A percentile compares a stretch with the other conserved stretches of the same genome.
Evolutionary conservation across 2,797 vertebrate genomes (phyloP).

Genomic region (Lophura swinhoii): DNA sequence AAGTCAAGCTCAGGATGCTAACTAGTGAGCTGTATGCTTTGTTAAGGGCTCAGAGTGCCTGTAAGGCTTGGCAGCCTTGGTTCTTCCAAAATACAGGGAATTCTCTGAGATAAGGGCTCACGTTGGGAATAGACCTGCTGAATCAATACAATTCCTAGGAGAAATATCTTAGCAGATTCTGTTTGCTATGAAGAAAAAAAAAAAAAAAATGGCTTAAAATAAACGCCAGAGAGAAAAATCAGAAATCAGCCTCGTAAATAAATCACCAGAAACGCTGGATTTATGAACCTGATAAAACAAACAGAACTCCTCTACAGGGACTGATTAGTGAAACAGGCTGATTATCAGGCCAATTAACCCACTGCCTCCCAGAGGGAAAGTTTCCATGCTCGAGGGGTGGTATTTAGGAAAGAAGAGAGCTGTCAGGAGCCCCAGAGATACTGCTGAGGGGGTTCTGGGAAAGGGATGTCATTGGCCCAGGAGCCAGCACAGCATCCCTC

Average conservation of each 20-base stretch:
- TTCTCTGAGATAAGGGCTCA: background rate
- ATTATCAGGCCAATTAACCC: slow-evolving; percentile 69
- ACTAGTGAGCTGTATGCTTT: background rate
- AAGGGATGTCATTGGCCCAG: background rate
- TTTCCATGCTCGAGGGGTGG: background rate
- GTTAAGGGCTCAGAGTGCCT: background rate
- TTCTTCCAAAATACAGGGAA: background rate
- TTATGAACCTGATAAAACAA: slow-evolving; percentile 29
- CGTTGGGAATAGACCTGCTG: slow-evolving; percentile 23
- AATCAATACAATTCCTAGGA: slow-evolving; percentile 43
- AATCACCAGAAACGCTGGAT: slow-evolving; percentile 14
- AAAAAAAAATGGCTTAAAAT: background rate
- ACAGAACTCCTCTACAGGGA: slow-evolving; percentile 56
- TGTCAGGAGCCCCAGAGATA: background rate
- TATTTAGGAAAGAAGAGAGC: background rate
- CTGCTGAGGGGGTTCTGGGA: background rate
- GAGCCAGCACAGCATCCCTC: background rate
- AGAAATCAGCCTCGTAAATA: slow-evolving; percentile 43
- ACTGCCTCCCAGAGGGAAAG: slow-evolving; percentile 21
- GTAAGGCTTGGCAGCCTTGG: background rate
- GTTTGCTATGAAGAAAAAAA: background rate
- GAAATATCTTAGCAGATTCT: slow-evolving; percentile 1
- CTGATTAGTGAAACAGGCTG: slow-evolving; percentile 52
- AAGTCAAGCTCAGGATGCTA: background rate
- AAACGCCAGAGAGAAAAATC: background rate